These are phyloP conservation scores for Nesogale talazaci DNA, from an alignment of 2,113 vertebrate genomes.

Conservation along the genomic window DNA sequence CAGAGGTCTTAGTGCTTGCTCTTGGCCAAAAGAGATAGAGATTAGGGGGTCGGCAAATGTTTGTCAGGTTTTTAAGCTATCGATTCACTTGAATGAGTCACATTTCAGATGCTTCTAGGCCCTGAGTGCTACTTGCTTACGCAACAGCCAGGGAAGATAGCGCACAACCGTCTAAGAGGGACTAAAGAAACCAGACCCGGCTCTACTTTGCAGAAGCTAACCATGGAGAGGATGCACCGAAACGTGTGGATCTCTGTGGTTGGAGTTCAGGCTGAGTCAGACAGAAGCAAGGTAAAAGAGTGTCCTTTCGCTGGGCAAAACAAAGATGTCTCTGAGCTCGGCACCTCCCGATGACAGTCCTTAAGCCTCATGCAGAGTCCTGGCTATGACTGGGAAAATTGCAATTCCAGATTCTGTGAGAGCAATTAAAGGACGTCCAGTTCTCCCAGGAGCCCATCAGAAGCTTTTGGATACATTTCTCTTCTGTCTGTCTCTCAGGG, in stretches of 20 bases:
- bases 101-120: not conserved
- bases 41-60: slow-evolving; percentile 33
- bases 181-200: slow-evolving; percentile 53
- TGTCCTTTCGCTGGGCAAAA: slow-evolving; percentile 61
- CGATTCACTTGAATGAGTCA: slow-evolving; percentile 7
- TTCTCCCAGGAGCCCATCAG: not conserved
- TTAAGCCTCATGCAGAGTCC: not conserved
- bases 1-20: not conserved
- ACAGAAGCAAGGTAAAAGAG: slow-evolving; percentile 57
- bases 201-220: slow-evolving; percentile 64
- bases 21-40: slow-evolving; percentile 17
- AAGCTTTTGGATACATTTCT: slow-evolving; percentile 30
- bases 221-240: slow-evolving; percentile 32
- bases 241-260: slow-evolving; percentile 65
- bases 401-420: not conserved
- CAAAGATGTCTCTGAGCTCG: not conserved
- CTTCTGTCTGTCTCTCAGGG: not conserved
- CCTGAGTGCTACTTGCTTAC: slow-evolving; percentile 25
- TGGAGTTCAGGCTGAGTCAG: slow-evolving; percentile 62
- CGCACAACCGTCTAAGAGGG: not conserved
- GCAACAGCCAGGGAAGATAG: slow-evolving; percentile 1
- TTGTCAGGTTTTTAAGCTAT: slow-evolving; percentile 3
- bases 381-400: not conserved
- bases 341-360: not conserved
- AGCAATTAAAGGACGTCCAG: not conserved